phyloP scores from a whole-genome alignment of 2,888 invertebrate genomes.

The Dysmachus trigonus region DNA sequence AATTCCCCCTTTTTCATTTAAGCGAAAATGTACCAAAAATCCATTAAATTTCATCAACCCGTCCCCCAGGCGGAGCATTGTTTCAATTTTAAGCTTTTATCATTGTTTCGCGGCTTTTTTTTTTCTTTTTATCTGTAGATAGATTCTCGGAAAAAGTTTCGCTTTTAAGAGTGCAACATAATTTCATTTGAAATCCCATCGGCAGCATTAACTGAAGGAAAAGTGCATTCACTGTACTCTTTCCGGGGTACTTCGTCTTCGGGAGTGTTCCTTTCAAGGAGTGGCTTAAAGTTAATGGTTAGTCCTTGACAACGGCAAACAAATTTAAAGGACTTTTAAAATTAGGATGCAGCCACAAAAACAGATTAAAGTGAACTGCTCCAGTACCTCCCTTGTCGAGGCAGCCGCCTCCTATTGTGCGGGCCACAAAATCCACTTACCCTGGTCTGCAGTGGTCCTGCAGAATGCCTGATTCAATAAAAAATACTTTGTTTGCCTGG shows the following conservation, averaged over 20 bases:
- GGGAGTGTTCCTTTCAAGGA: background rate
- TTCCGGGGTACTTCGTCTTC: background rate
- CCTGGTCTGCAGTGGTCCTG: background rate
- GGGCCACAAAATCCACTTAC: background rate
- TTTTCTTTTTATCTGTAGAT: too few relatives aligned
- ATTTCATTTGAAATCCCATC: background rate
- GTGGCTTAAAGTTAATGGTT: background rate
- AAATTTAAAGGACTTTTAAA: background rate
- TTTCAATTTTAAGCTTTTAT: background rate
- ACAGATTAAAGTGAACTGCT: background rate
- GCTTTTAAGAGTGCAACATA: background rate
- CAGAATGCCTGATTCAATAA: background rate
- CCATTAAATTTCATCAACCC: background rate
- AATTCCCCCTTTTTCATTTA: background rate
- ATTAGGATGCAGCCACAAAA: background rate
- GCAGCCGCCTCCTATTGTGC: background rate
- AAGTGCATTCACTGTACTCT: background rate
- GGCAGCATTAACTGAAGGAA: background rate
- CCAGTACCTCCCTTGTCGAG: background rate
- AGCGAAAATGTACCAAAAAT: background rate
- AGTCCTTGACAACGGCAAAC: background rate
- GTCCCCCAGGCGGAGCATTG: background rate
- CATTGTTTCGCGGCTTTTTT: background rate
- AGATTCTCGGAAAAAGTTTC: background rate
- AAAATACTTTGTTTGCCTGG: background rate